Conservation (phyloP, 2,888 invertebrate species). For the Idaea straminata region DNA sequence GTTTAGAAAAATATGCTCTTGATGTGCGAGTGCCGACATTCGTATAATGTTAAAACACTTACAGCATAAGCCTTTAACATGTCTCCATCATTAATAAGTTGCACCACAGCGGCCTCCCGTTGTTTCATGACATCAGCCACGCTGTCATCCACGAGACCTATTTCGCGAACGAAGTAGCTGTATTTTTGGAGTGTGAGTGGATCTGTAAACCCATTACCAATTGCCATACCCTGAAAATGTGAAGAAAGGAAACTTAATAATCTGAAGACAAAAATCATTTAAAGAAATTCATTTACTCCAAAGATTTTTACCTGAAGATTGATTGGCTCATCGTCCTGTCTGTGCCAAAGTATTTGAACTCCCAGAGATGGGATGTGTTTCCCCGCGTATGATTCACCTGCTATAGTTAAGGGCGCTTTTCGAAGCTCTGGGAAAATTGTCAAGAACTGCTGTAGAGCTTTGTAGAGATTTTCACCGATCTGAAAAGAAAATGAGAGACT, state of each 20-base stretch:
- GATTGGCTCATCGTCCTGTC: conserved; percentile 59
- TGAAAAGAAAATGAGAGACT: conserved; percentile 26
- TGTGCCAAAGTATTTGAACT: conserved; percentile 77
- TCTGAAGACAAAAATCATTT: too few species aligned
- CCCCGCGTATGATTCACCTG: conserved; percentile 84
- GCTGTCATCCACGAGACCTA: conserved; percentile 77
- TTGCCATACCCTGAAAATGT: conserved; percentile 68
- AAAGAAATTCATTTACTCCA: too few species aligned
- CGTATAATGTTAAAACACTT: too few species aligned
- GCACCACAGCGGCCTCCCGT: conserved; percentile 62
- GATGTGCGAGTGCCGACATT: too few species aligned
- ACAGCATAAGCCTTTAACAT: conserved; percentile 74
- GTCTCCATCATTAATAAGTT: conserved; percentile 68
- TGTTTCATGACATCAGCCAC: conserved; percentile 67
- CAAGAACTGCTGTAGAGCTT: conserved; percentile 82
- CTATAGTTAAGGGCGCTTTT: conserved; percentile 81
- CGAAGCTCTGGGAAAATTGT: conserved; percentile 81
- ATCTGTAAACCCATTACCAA: conserved; percentile 81
- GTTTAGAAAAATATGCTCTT: too few species aligned
- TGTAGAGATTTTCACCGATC: conserved; percentile 82
- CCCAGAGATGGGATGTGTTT: conserved; percentile 81
- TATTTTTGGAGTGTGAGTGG: conserved; percentile 75
- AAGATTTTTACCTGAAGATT: conserved; percentile 64
- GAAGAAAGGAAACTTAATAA: background rate
- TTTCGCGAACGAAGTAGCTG: conserved; percentile 76